Percentiles rank a stretch among this genome's conserved stretches.
Conservation (phyloP, 2,113 vertebrate genomes). For the Acrocephalus arundinaceus region DNA sequence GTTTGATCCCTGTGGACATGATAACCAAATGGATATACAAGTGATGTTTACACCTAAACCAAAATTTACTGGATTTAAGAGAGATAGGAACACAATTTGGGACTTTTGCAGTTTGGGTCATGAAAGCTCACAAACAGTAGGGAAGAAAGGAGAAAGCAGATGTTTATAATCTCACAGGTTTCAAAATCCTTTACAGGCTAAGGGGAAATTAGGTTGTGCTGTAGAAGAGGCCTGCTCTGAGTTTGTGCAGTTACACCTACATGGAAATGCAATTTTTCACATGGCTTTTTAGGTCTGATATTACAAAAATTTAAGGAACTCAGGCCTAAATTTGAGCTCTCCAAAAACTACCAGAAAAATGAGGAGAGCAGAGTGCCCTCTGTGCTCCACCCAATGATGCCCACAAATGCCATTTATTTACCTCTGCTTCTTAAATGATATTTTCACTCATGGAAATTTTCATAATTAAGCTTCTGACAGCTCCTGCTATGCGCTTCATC, state of each 20-base stretch:
- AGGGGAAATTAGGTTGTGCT: not conserved
- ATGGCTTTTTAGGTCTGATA: not conserved
- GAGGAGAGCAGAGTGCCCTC: not conserved
- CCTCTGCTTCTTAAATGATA: slow-evolving; percentile 6
- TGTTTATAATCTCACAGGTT: not conserved
- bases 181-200: not conserved
- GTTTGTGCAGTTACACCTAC: not conserved
- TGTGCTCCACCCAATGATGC: not conserved
- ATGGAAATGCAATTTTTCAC: not conserved
- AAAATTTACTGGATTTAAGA: not conserved
- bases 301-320: not conserved
- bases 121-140: not conserved
- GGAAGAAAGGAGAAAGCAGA: not conserved
- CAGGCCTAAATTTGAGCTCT: not conserved
- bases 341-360: not conserved
- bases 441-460: slow-evolving; percentile 43
- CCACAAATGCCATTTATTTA: slow-evolving; percentile 23
- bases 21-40: not conserved
- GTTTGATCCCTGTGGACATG: not conserved
- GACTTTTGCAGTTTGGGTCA: not conserved
- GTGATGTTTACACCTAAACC: not conserved
- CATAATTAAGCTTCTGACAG: slow-evolving; percentile 41
- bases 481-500: slow-evolving; percentile 34
- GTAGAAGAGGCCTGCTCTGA: not conserved
- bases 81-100: not conserved